These are phyloP conservation scores for Cavia aperea DNA, from an alignment of 2,113 vertebrate genomes.

Conservation along the genomic window DNA sequence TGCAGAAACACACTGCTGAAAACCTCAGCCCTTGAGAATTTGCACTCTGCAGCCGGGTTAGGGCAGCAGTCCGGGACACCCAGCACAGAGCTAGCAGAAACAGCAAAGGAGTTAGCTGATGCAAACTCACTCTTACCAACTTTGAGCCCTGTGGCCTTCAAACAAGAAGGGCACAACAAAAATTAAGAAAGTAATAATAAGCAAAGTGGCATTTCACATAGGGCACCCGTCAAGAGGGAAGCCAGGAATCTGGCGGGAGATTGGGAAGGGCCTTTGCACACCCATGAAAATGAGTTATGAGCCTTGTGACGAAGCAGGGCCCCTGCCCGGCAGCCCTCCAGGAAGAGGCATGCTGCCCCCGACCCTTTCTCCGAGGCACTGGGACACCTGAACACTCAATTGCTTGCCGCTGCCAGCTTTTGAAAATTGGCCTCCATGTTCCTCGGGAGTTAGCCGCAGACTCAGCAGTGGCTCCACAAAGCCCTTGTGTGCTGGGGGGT, in stretches of 20 bases:
- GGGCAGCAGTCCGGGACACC: neutral
- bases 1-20: neutral
- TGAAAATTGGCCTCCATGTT: slow-evolving; percentile 62
- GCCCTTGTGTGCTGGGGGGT: slow-evolving; percentile 45
- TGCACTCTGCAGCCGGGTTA: neutral
- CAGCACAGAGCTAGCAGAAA: neutral
- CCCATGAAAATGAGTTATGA: neutral
- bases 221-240: neutral
- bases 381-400: slow-evolving; percentile 52
- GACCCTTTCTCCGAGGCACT: slow-evolving; percentile 45
- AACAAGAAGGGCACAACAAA: neutral
- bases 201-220: neutral
- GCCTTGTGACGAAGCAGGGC: slow-evolving; percentile 38
- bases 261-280: neutral
- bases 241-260: neutral
- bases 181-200: neutral
- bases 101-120: neutral
- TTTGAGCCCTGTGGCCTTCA: neutral
- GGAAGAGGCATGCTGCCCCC: neutral
- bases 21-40: neutral
- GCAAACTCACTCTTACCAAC: neutral
- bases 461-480: slow-evolving; percentile 70
- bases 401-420: slow-evolving; percentile 56
- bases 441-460: slow-evolving; percentile 57
- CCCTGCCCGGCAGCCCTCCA: neutral